Percentiles rank a stretch among this genome's conserved stretches.
Evolutionary conservation across 2,888 invertebrate genomes (phyloP).

Genomic region (Galerucella calmariensis): DNA sequence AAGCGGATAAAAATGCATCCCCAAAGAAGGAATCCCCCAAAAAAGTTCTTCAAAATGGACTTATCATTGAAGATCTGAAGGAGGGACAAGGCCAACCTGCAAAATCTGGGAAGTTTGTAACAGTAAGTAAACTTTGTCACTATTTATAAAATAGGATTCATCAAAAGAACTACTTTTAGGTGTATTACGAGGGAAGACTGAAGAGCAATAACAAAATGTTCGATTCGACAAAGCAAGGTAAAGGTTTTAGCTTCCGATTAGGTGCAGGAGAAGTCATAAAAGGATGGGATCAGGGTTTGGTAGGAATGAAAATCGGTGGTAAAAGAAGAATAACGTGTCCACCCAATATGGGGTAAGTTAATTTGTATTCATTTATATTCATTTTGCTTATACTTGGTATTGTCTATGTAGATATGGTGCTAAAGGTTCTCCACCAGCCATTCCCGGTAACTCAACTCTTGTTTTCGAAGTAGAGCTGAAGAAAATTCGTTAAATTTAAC

Average conservation of each 20-base stretch:
- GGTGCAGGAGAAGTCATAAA: slow-evolving; percentile 89
- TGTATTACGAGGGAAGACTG: slow-evolving; percentile 88
- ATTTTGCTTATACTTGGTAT: slow-evolving; percentile 19
- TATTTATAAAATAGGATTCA: not conserved
- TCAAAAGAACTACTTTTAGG: slow-evolving; percentile 60
- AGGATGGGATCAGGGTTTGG: slow-evolving; percentile 91
- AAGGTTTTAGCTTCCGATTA: slow-evolving; percentile 86
- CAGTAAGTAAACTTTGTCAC: slow-evolving; percentile 60
- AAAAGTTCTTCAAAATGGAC: slow-evolving; percentile 78
- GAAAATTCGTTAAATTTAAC: slow-evolving; percentile 72
- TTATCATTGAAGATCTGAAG: slow-evolving; percentile 81
- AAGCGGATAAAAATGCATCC: slow-evolving; percentile 38
- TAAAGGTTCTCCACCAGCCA: slow-evolving; percentile 84
- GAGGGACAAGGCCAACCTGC: slow-evolving; percentile 82
- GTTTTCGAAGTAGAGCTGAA: slow-evolving; percentile 92
- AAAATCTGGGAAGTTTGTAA: slow-evolving; percentile 79
- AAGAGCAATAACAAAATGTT: slow-evolving; percentile 88
- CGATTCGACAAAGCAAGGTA: slow-evolving; percentile 79
- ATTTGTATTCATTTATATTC: not conserved
- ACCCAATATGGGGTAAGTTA: slow-evolving; percentile 84
- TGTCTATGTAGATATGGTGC: slow-evolving; percentile 72
- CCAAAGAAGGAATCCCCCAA: slow-evolving; percentile 61
- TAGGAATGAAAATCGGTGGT: slow-evolving; percentile 94
- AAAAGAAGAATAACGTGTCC: slow-evolving; percentile 88
- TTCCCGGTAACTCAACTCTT: slow-evolving; percentile 88